phyloP scores from a whole-genome alignment of 1,140 invertebrate species.

The Trachelipus rathkii region DNA sequence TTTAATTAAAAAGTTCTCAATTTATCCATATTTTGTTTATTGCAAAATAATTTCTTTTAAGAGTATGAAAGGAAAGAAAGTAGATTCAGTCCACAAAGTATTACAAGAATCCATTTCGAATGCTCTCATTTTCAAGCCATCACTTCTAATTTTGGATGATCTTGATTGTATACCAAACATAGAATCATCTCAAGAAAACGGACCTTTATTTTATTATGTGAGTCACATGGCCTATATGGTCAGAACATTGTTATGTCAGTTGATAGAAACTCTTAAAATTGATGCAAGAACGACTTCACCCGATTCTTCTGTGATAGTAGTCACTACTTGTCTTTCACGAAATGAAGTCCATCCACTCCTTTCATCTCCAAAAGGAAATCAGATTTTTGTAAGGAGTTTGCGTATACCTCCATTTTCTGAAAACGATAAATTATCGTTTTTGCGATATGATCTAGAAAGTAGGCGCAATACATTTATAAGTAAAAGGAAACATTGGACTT shows the following conservation, averaged over 20 bases:
- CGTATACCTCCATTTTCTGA: conserved; percentile 25
- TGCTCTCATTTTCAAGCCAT: conserved; percentile 64
- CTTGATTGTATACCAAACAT: conserved; percentile 59
- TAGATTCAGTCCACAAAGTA: conserved; percentile 66
- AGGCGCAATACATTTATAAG: not conserved
- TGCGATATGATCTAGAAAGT: not conserved
- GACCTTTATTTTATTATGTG: conserved; percentile 32
- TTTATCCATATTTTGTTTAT: conserved; percentile 59
- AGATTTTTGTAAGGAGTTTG: conserved; percentile 34
- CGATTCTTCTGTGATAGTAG: conserved; percentile 48
- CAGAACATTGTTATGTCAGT: conserved; percentile 24
- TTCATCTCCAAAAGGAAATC: conserved; percentile 37
- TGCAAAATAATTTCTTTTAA: conserved; percentile 61
- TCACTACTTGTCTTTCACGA: conserved; percentile 49
- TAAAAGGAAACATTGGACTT: not conserved
- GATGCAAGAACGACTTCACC: conserved; percentile 48
- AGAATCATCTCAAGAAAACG: conserved; percentile 49
- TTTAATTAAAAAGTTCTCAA: conserved; percentile 58
- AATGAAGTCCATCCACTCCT: conserved; percentile 49
- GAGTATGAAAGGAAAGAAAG: conserved; percentile 66
- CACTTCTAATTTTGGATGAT: conserved; percentile 71
- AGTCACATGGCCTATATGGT: conserved; percentile 33
- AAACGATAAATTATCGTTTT: not conserved
- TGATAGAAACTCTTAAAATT: conserved; percentile 31
- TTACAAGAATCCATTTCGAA: conserved; percentile 61